Evolutionary conservation across 2,113 vertebrate species (phyloP).

Genomic region (Bucco capensis): DNA sequence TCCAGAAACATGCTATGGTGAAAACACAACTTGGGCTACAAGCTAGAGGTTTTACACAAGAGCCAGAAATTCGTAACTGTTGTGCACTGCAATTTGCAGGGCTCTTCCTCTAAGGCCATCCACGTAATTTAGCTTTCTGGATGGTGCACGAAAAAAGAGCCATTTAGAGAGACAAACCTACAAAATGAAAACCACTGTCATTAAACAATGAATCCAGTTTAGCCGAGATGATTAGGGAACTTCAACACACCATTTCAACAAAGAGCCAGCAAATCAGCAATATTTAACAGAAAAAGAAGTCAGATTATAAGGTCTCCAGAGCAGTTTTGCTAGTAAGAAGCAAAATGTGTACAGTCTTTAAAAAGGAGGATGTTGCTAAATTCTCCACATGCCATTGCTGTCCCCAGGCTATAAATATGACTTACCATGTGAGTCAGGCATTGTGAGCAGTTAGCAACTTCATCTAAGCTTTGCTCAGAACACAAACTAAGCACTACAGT

Average conservation of each 20-base stretch:
- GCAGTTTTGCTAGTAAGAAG: not conserved
- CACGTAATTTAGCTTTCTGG: not conserved
- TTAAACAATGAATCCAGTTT: not conserved
- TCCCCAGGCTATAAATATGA: conserved; percentile 46
- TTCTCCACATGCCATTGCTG: conserved; percentile 48
- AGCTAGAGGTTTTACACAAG: not conserved
- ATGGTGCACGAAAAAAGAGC: fast-evolving
- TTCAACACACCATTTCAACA: not conserved
- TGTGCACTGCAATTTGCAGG: fast-evolving
- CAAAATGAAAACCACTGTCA: fast-evolving
- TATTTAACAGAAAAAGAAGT: not conserved
- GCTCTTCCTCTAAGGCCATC: not conserved
- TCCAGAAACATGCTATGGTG: fast-evolving
- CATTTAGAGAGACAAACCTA: not conserved
- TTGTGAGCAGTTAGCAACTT: not conserved
- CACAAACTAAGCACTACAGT: not conserved
- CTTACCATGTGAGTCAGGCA: not conserved
- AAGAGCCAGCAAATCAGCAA: not conserved
- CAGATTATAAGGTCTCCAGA: not conserved
- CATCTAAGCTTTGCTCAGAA: not conserved
- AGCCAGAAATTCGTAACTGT: not conserved
- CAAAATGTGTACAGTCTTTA: not conserved
- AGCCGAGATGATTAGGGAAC: not conserved
- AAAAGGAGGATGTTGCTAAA: conserved; percentile 46
- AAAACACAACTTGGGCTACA: not conserved